phyloP scores from a whole-genome alignment of 2,797 vertebrate species.

The Hafferia zeledoni region DNA sequence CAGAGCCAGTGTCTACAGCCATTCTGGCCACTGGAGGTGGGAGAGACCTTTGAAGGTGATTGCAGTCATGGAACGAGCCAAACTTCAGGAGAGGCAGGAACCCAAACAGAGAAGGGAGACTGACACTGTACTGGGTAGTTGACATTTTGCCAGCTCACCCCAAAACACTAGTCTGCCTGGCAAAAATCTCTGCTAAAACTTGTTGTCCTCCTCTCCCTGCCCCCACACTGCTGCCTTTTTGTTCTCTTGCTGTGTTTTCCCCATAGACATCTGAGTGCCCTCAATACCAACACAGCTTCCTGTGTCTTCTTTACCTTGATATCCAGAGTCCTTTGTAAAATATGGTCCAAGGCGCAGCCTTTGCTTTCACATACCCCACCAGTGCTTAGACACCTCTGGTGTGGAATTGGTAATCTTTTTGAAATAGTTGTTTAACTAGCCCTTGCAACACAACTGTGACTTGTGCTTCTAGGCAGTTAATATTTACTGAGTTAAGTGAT shows the following conservation, averaged over 20 bases:
- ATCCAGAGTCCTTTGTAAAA: background rate
- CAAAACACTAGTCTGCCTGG: background rate
- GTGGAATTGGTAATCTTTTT: constrained; percentile 7
- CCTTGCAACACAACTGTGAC: background rate
- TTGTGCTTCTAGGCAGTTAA: background rate
- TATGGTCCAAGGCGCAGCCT: background rate
- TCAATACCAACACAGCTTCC: background rate
- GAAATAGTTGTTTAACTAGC: background rate
- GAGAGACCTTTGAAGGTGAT: background rate
- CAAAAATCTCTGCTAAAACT: constrained; percentile 12
- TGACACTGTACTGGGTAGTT: too few species aligned
- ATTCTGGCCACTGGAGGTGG: rapidly evolving
- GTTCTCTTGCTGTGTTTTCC: background rate
- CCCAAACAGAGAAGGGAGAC: too few species aligned
- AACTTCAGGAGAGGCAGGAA: too few species aligned
- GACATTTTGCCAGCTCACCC: too few species aligned
- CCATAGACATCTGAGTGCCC: background rate
- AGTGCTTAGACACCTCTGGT: background rate
- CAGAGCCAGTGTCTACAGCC: background rate
- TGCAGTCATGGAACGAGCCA: background rate
- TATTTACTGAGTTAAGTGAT: background rate
- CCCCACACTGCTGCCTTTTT: background rate
- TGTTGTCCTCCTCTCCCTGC: background rate
- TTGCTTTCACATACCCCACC: background rate
- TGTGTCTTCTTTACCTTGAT: background rate